Conservation (phyloP, 2,888 invertebrate genomes). For the Euproctis similis region DNA sequence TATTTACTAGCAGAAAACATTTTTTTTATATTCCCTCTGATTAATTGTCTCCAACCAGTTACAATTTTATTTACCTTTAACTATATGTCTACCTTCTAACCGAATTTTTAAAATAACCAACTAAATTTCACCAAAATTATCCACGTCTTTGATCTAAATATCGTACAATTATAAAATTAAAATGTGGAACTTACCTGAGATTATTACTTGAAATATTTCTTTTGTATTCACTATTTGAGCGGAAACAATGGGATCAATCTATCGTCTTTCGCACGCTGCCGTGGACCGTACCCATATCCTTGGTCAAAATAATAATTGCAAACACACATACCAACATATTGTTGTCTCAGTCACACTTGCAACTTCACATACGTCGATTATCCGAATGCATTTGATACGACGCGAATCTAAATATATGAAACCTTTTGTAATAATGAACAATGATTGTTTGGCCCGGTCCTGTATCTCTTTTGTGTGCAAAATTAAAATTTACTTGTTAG, state of each 20-base stretch:
- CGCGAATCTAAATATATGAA: conserved; percentile 72
- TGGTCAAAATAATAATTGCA: conserved; percentile 75
- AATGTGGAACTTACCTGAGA: too few species aligned
- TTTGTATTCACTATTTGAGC: conserved; percentile 70
- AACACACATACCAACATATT: conserved; percentile 51
- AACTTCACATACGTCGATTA: conserved; percentile 56
- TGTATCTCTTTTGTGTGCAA: conserved; percentile 72
- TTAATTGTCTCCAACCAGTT: too few species aligned
- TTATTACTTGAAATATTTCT: conserved; percentile 55
- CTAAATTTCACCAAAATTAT: too few species aligned
- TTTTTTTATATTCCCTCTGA: too few species aligned
- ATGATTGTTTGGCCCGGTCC: conserved; percentile 75
- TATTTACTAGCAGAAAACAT: too few species aligned
- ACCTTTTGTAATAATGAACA: conserved; percentile 76
- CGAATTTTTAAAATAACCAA: too few species aligned
- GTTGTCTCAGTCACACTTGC: conserved; percentile 52
- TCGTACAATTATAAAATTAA: too few species aligned
- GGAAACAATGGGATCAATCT: conserved; percentile 70
- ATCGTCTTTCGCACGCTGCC: conserved; percentile 73
- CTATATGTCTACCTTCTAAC: too few species aligned
- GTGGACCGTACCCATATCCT: conserved; percentile 71
- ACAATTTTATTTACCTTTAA: too few species aligned
- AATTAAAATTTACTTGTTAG: conserved; percentile 76
- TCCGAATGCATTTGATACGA: conserved; percentile 69
- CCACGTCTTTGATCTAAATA: too few species aligned